A percentile compares a stretch with the other conserved stretches of the same genome.
Evolutionary conservation across 2,113 vertebrate species (phyloP).

Genomic region (Oostethus manadensis): DNA sequence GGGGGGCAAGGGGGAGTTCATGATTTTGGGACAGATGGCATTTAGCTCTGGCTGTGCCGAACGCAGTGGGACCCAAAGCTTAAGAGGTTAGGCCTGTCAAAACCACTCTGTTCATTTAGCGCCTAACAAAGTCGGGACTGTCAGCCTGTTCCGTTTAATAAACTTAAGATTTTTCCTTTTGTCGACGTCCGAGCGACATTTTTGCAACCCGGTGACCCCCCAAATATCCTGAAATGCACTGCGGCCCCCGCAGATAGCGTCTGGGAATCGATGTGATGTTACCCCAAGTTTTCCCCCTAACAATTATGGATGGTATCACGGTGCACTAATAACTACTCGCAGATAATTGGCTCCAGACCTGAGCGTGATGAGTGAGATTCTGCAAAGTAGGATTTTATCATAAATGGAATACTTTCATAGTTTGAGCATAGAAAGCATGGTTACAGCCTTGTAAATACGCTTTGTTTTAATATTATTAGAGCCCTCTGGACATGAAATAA

Average conservation of each 20-base stretch:
- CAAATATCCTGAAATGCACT: conserved; percentile 52
- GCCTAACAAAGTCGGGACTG: conserved; percentile 89
- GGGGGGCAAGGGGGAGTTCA: conserved; percentile 36
- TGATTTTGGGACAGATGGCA: conserved; percentile 97
- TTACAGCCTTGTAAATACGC: too few species aligned
- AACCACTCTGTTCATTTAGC: conserved; percentile 94
- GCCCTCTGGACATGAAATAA: too few species aligned
- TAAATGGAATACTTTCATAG: too few species aligned
- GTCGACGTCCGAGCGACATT: conserved; percentile 60
- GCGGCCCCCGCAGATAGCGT: conserved; percentile 2
- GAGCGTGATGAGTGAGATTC: too few species aligned
- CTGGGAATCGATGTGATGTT: too few species aligned
- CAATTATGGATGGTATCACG: too few species aligned
- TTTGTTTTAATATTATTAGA: too few species aligned
- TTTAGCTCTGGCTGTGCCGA: conserved; percentile 88
- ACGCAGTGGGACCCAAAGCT: conserved; percentile 94
- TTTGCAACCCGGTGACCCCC: conserved; percentile 63
- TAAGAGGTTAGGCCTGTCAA: conserved; percentile 97
- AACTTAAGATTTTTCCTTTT: conserved; percentile 79
- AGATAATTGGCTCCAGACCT: too few species aligned
- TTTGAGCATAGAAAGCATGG: too few species aligned
- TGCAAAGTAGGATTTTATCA: too few species aligned
- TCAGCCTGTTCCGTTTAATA: conserved; percentile 86
- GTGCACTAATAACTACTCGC: too few species aligned
- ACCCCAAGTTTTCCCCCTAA: too few species aligned